Evolutionary conservation across 2,888 invertebrate genomes (phyloP).

Genomic region (Leptogaster cylindrica): DNA sequence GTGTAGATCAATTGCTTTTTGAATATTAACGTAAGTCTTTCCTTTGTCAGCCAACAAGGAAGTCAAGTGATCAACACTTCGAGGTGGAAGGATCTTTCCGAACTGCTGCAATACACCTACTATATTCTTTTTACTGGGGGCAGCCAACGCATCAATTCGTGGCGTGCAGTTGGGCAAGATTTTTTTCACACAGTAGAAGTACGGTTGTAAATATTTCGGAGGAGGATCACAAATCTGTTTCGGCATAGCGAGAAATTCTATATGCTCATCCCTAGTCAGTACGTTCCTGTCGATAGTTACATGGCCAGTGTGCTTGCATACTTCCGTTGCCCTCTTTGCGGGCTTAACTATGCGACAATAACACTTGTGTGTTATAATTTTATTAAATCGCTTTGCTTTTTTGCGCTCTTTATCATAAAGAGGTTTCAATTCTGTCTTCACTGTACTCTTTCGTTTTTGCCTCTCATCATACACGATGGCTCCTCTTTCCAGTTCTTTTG

Average conservation of each 20-base stretch:
- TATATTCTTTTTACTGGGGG: constrained; percentile 53
- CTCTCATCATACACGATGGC: constrained; percentile 53
- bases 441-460: constrained; percentile 28
- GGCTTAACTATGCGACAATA: constrained; percentile 52
- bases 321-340: constrained; percentile 48
- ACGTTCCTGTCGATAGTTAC: constrained; percentile 58
- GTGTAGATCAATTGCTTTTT: constrained; percentile 55
- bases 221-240: constrained; percentile 46
- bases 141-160: constrained; percentile 55
- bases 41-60: constrained; percentile 50
- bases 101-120: constrained; percentile 52
- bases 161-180: constrained; percentile 56
- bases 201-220: constrained; percentile 40
- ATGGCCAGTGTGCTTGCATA: constrained; percentile 56
- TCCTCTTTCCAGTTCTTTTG: constrained; percentile 55
- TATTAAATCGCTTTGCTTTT: constrained; percentile 46
- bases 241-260: constrained; percentile 56
- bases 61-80: constrained; percentile 52
- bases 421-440: constrained; percentile 51
- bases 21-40: too few relatives aligned
- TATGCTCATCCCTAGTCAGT: constrained; percentile 56
- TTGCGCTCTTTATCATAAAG: constrained; percentile 51
- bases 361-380: constrained; percentile 52
- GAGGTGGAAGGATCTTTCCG: constrained; percentile 50
- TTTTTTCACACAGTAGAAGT: constrained; percentile 51